Conservation (phyloP, 2,113 vertebrate genomes). For the Calyptomena viridis region DNA sequence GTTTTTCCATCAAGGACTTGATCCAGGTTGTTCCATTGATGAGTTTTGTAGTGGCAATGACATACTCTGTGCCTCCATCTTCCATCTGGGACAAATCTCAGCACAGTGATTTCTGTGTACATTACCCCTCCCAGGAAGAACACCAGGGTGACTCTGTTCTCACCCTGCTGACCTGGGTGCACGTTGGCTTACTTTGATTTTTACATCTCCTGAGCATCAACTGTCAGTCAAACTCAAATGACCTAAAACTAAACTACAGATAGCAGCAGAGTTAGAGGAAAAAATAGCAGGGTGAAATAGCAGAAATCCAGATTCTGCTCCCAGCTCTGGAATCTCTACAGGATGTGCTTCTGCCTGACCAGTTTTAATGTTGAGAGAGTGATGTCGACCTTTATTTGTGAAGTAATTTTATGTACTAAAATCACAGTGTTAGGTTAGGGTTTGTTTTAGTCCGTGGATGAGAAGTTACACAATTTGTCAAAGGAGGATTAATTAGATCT, state of each 20-base stretch:
- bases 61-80: slow-evolving; percentile 93
- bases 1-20: slow-evolving; percentile 93
- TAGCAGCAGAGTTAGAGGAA: neutral
- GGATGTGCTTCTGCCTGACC: neutral
- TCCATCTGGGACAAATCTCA: slow-evolving; percentile 97
- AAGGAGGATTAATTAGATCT: neutral
- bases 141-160: slow-evolving; percentile 91
- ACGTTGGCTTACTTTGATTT: neutral
- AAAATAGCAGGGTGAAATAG: neutral
- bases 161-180: slow-evolving; percentile 89
- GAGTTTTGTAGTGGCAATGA: slow-evolving; percentile 95
- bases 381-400: neutral
- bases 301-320: neutral
- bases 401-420: neutral
- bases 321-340: neutral
- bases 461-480: neutral
- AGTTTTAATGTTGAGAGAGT: neutral
- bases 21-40: slow-evolving; percentile 94
- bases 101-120: slow-evolving; percentile 91
- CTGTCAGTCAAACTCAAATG: neutral
- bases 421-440: neutral
- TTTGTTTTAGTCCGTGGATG: neutral
- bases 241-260: neutral
- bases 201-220: neutral
- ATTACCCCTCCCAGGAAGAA: slow-evolving; percentile 97